Evolutionary conservation across 2,888 invertebrate genomes (phyloP), one percentile per base, ranked within the genome.

Genomic region (Diplazon laetatorius): DNA sequence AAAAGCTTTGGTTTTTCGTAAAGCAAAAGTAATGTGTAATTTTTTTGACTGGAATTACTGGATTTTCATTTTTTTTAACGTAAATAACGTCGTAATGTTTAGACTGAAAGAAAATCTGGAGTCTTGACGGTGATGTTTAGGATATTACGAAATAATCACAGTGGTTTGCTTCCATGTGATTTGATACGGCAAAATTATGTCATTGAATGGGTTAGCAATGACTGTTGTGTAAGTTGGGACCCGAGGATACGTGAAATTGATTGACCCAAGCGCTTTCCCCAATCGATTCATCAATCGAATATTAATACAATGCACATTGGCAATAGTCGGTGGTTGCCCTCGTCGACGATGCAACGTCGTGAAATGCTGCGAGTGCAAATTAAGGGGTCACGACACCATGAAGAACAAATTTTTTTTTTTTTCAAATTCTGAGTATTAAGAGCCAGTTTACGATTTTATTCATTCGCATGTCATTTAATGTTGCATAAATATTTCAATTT

Each of bases 191-290:
- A 46, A 66, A 70, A 79, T 79, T 66, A 65, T 72, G 76, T 79
- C 76, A 63, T 20, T 59, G 55, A 55, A 63, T 70, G 42, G 59
- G n/a, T n/a, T 75, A 39, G 37, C 62, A 39, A 55, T 70, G 35
- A 48, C 63, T 42, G 71, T 80, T 79, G 68, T 12, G 68, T 18
- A 76, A 79, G 50, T 75, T 71, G 62, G 71, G 63, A 14, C 71
- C 20, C 12, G 18, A 16, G 12, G 18, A 39, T 63, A 30, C 18
- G 46, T 52, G 65, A 22, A 52, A 70, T 9, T 18, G 14, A n/a
- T n/a, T 37, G 52, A 22, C 22, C 22, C 46, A 3, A 30, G 25
- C 25, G 62, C 75, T 76, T 76, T 72, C 79, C n/a, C n/a, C 63
- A 76, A 79, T 76, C 63, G 76, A 63, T 72, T 70, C 78, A 59